These are phyloP conservation scores for Tribolium madens DNA, from an alignment of 1,140 invertebrate genomes.

Conservation along the genomic window DNA sequence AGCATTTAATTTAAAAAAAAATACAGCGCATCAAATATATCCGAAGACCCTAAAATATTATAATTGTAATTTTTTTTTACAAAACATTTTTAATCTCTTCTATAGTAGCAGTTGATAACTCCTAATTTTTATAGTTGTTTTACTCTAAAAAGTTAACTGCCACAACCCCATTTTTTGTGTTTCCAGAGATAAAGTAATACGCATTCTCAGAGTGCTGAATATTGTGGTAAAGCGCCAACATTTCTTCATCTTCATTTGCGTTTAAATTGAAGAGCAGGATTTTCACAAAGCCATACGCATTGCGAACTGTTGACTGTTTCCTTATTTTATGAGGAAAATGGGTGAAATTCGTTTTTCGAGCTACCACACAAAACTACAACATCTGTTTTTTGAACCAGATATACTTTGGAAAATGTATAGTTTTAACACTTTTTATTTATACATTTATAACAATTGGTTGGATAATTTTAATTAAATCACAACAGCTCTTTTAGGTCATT, in stretches of 20 bases:
- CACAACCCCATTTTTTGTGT: no score
- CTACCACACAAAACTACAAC: background rate
- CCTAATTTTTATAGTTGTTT: no score
- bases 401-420: background rate
- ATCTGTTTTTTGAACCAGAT: background rate
- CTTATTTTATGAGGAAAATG: background rate
- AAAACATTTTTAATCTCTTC: no score
- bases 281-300: background rate
- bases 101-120: no score
- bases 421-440: no score
- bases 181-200: background rate
- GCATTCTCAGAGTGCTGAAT: background rate
- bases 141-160: no score
- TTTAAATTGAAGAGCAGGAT: conserved; percentile 14
- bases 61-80: no score
- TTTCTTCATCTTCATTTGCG: conserved; percentile 30
- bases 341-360: background rate
- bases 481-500: background rate
- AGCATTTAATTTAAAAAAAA: no score
- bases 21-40: no score
- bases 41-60: no score
- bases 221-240: conserved; percentile 9
- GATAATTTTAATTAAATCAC: conserved; percentile 6
- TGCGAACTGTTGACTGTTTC: conserved; percentile 5
- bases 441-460: no score